These are phyloP conservation scores for Elaeidobius kamerunicus DNA, from an alignment of 2,888 invertebrate genomes.

Conservation along the genomic window DNA sequence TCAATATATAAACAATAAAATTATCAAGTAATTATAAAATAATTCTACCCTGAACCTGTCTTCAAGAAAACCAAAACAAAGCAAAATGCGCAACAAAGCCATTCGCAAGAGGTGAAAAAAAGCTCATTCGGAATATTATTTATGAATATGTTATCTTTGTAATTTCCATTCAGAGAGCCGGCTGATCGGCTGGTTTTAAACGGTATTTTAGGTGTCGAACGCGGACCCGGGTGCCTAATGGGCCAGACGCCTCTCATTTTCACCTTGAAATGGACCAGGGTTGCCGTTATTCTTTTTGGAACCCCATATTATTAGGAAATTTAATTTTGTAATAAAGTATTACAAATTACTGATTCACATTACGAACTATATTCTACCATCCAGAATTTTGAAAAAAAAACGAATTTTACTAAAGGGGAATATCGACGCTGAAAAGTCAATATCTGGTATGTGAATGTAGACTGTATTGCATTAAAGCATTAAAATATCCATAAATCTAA, in stretches of 20 bases:
- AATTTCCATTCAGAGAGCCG: slow-evolving; percentile 23
- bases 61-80: not conserved
- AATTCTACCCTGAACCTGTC: slow-evolving; percentile 9
- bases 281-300: slow-evolving; percentile 14
- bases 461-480: too few relatives aligned
- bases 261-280: slow-evolving; percentile 6
- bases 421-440: too few relatives aligned
- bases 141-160: slow-evolving; percentile 29
- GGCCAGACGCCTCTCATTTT: slow-evolving; percentile 23
- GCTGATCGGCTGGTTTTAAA: slow-evolving; percentile 22
- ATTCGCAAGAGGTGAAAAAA: slow-evolving; percentile 23
- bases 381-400: too few relatives aligned
- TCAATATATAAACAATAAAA: too few relatives aligned
- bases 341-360: too few relatives aligned
- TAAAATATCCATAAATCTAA: too few relatives aligned
- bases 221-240: slow-evolving; percentile 27
- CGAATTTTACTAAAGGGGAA: too few relatives aligned
- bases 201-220: slow-evolving; percentile 29
- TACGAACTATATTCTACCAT: too few relatives aligned
- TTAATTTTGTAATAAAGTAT: too few relatives aligned
- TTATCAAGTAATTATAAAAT: too few relatives aligned
- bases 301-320: too few relatives aligned
- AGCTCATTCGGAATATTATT: slow-evolving; percentile 25
- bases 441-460: too few relatives aligned
- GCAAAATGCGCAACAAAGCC: slow-evolving; percentile 13